Conservation (phyloP, 2,113 vertebrate genomes). For the Chaetura pelagica region DNA sequence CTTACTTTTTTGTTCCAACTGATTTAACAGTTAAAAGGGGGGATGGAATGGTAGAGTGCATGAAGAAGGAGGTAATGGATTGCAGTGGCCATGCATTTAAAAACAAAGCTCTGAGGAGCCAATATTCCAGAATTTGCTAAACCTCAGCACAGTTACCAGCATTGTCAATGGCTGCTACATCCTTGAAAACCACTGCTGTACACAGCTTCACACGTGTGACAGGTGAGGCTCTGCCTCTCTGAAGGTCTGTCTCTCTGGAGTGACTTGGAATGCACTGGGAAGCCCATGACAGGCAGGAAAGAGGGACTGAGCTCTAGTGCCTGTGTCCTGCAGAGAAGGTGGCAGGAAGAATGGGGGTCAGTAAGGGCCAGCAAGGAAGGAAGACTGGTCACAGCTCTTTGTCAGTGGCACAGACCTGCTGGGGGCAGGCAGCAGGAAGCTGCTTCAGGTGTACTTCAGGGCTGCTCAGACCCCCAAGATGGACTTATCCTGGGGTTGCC, state of each 20-base stretch:
- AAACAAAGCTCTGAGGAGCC: background rate
- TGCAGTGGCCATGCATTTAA: background rate
- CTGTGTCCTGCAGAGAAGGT: background rate
- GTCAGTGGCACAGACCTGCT: background rate
- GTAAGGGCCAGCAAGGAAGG: background rate
- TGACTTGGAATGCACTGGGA: background rate
- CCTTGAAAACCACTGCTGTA: background rate
- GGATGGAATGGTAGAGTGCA: background rate
- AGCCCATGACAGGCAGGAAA: background rate
- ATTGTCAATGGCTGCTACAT: background rate
- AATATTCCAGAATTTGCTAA: background rate
- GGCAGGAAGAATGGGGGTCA: background rate
- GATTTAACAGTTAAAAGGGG: background rate
- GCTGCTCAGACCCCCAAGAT: background rate
- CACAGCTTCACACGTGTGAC: background rate
- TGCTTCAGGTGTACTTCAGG: background rate
- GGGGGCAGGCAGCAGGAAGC: background rate
- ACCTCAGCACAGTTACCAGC: background rate
- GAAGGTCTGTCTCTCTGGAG: background rate
- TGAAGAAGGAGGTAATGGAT: background rate
- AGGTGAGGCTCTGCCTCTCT: background rate
- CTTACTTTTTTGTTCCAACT: background rate
- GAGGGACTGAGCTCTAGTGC: background rate
- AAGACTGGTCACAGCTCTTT: background rate
- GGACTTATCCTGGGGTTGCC: background rate